Percentiles rank a stretch among this genome's conserved stretches.
These are phyloP conservation scores for Cebidichthys violaceus DNA, from an alignment of 2,113 vertebrate genomes.

Conservation along the genomic window DNA sequence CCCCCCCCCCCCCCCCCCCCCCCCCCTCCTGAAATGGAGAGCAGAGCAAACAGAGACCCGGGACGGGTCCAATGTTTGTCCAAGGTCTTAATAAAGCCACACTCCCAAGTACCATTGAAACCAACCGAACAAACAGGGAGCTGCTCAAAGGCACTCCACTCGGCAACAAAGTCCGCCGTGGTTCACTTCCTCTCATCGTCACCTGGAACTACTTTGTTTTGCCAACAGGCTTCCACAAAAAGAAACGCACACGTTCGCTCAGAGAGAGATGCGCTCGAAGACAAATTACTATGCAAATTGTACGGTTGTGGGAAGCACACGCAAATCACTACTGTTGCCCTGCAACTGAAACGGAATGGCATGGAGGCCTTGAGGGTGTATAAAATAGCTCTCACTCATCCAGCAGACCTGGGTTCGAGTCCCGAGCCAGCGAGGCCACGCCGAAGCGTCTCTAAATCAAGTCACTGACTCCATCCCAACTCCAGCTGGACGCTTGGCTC, in stretches of 20 bases:
- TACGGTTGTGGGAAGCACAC: slow-evolving; percentile 13
- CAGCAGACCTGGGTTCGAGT: slow-evolving; percentile 27
- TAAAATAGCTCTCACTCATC: slow-evolving; percentile 10
- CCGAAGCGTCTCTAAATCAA: not conserved
- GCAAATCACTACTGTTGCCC: slow-evolving; percentile 37
- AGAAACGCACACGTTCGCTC: not conserved
- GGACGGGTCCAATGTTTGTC: slow-evolving; percentile 77
- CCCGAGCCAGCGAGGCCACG: not conserved
- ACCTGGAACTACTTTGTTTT: slow-evolving; percentile 20
- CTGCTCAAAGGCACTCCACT: slow-evolving; percentile 44
- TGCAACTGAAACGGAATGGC: slow-evolving; percentile 1
- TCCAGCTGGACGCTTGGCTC: not conserved
- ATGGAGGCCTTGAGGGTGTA: slow-evolving; percentile 1
- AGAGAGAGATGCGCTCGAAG: not conserved
- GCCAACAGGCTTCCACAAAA: not conserved
- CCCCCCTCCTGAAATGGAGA: slow-evolving; percentile 61
- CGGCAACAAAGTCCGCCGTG: slow-evolving; percentile 35
- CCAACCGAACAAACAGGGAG: slow-evolving; percentile 66
- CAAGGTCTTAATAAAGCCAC: slow-evolving; percentile 80
- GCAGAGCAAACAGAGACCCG: slow-evolving; percentile 78
- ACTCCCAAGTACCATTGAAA: slow-evolving; percentile 73
- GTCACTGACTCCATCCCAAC: slow-evolving; percentile 2
- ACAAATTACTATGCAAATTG: slow-evolving; percentile 23
- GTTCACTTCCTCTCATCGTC: slow-evolving; percentile 48
- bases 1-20: slow-evolving; percentile 49